A percentile compares a stretch with the other conserved stretches of the same genome.
These are phyloP conservation scores for Eulithis testata DNA, from an alignment of 2,888 invertebrate genomes.

Conservation along the genomic window DNA sequence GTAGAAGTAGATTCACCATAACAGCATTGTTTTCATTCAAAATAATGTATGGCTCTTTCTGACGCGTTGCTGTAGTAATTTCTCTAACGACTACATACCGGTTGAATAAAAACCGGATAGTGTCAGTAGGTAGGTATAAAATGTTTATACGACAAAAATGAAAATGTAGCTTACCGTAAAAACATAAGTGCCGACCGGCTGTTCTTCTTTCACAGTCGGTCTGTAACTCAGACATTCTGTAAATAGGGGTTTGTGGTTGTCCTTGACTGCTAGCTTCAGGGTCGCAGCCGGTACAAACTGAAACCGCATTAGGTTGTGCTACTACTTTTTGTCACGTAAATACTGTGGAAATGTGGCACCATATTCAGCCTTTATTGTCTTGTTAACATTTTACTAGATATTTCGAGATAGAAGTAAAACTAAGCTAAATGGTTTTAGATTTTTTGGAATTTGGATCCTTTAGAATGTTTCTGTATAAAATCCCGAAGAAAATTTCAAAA, in stretches of 20 bases:
- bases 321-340: constrained; percentile 55
- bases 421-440: background rate
- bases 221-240: constrained; percentile 92
- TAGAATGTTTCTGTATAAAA: too few species aligned
- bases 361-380: constrained; percentile 3
- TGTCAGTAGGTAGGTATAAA: too few species aligned
- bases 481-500: too few species aligned
- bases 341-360: constrained; percentile 35
- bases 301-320: constrained; percentile 62
- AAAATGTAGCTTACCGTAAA: constrained; percentile 84
- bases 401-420: background rate
- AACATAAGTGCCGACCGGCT: constrained; percentile 89
- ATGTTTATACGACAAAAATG: background rate
- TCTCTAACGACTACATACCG: too few species aligned
- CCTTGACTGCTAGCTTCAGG: constrained; percentile 78
- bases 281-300: constrained; percentile 69
- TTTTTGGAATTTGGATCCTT: too few species aligned
- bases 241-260: constrained; percentile 95
- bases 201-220: constrained; percentile 92
- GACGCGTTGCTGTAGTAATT: too few species aligned
- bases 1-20: too few species aligned
- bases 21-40: too few species aligned
- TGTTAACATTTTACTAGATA: background rate
- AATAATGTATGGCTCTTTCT: too few species aligned
- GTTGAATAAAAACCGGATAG: too few species aligned